Evolutionary conservation across 2,113 vertebrate species (phyloP).

Genomic region (Perca schrenkii): DNA sequence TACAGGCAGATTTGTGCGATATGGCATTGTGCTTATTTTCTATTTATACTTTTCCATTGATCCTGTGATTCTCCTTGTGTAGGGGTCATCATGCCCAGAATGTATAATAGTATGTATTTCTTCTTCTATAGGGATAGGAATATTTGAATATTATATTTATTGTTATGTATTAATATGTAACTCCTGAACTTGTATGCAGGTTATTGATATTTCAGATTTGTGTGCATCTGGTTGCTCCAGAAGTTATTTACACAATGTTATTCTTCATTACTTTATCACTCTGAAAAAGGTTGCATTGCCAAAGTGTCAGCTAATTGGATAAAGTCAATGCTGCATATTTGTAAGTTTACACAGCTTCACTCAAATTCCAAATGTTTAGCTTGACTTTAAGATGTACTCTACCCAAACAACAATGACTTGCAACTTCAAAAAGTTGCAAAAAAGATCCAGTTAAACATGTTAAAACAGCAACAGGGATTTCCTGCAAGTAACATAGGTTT

Average conservation of each 20-base stretch:
- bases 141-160: background rate
- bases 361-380: background rate
- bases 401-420: background rate
- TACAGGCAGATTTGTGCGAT: background rate
- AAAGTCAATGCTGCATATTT: background rate
- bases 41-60: background rate
- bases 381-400: background rate
- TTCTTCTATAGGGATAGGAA: background rate
- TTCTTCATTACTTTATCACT: background rate
- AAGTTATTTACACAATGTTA: background rate
- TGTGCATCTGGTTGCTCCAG: background rate
- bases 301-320: background rate
- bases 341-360: background rate
- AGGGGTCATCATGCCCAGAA: background rate
- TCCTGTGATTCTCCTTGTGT: background rate
- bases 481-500: constrained; percentile 57
- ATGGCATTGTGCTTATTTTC: background rate
- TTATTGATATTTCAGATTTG: background rate
- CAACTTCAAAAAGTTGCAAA: background rate
- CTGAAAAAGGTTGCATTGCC: background rate
- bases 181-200: background rate
- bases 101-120: background rate
- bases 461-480: background rate
- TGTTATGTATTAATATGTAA: background rate
- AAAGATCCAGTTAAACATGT: background rate